These are phyloP conservation scores for Rotaria socialis DNA, from an alignment of 2,888 invertebrate genomes.

Conservation along the genomic window DNA sequence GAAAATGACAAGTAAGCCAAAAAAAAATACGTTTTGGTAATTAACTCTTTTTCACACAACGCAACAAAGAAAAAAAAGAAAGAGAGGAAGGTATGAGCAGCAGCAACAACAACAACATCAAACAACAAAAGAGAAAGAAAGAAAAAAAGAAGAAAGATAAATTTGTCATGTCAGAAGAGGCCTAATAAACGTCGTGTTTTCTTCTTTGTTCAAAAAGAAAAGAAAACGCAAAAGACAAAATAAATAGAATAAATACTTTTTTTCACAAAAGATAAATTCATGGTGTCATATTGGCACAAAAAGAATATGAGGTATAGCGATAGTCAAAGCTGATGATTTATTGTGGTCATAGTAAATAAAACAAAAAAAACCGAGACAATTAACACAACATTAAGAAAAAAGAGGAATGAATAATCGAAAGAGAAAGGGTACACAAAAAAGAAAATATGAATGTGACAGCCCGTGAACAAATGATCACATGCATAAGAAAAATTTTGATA, in stretches of 20 bases:
- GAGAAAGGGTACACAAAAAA: background rate
- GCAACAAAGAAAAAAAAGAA: background rate
- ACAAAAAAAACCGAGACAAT: background rate
- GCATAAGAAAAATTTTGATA: background rate
- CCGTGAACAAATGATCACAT: background rate
- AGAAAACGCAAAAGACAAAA: background rate
- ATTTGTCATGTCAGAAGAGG: background rate
- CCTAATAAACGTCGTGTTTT: background rate
- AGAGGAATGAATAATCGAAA: slow-evolving; percentile 15
- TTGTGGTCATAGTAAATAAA: background rate
- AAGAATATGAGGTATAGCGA: background rate
- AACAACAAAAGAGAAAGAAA: background rate
- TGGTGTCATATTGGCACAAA: background rate
- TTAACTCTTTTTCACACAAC: background rate
- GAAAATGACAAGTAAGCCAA: background rate
- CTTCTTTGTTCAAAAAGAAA: background rate
- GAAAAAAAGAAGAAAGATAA: background rate
- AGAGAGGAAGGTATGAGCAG: background rate
- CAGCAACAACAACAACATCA: background rate
- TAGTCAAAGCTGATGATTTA: background rate
- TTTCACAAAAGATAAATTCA: slow-evolving; percentile 17
- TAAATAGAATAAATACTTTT: slow-evolving; percentile 30
- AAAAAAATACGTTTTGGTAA: background rate
- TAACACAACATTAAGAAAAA: background rate
- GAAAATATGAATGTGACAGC: background rate